Base-by-base conservation (phyloP, 2,113 vertebrate species). In the Columba livia region DNA sequence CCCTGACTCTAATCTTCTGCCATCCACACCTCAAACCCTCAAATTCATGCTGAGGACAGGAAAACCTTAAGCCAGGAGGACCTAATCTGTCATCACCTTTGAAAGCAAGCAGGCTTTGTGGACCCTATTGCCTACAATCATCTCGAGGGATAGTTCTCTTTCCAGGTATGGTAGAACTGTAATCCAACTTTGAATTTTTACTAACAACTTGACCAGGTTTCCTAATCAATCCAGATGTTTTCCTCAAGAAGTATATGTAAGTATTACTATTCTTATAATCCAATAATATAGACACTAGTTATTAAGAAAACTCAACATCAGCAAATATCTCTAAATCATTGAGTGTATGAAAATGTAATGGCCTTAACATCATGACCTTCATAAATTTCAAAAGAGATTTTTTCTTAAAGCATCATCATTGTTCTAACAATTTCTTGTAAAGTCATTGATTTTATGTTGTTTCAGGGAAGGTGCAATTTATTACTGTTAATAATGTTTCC, bases 391-490 rank as follows among this genome's bases (percentile, higher is more conserved):
- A 81, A 86, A 48, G 5, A 32, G 16, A 36, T 90, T 84, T 90
- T 92, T 84, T 75, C 53, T 65, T 90, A 75, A 79, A 85, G 9
- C 8, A 67, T 56, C 28, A 31, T 13, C 34, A 26, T 47, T 67
- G 29, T 85, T 91, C 38, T 91, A 92, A 67, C 8, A 81, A 47
- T 65, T 89, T 94, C 47, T 91, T 92, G 69, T 92, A 44, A 95
- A 94, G 66, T 57, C 48, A 92, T 87, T 92, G 77, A 94, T 92
- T 94, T 86, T 84, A 64, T 89, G 65, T 94, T 87, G 61, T 70
- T 92, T 91, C 61, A 36, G 50, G 71, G 50, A 92, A 96, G 40
- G 15, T 66, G 15, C 11, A 88, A 69, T 95, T 81, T 94, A 90
- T 89, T 87, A 82, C 47, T 50, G 31, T 66, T 96, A 89, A 84